Percentiles rank a stretch among this genome's conserved stretches.
Conservation (phyloP, 2,888 invertebrate genomes). For the Patella pellucida region DNA sequence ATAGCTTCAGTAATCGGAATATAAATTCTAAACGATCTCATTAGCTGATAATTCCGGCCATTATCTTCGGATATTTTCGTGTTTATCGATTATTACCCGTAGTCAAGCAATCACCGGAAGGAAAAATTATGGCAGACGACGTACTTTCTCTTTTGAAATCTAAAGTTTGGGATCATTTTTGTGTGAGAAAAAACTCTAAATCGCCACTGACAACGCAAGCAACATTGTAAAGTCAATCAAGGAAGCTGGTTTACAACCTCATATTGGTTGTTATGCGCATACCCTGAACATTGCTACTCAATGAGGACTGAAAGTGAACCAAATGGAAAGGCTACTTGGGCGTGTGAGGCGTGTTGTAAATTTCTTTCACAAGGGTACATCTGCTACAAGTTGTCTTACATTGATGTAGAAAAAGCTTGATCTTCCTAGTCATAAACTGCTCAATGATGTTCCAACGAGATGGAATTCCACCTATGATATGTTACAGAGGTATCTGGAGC, state of each 20-base stretch:
- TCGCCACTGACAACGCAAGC: neutral
- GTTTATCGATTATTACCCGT: too few species aligned
- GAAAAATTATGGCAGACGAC: too few species aligned
- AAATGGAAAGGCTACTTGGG: slow-evolving; percentile 1
- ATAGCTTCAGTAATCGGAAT: too few species aligned
- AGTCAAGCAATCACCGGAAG: too few species aligned
- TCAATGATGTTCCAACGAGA: neutral
- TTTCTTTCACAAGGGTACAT: slow-evolving; percentile 7
- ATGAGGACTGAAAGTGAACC: neutral
- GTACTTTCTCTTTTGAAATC: too few species aligned
- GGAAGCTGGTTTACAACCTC: too few species aligned
- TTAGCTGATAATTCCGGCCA: too few species aligned
- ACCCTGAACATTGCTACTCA: slow-evolving; percentile 11
- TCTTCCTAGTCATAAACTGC: neutral
- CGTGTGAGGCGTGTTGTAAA: neutral
- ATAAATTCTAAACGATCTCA: too few species aligned
- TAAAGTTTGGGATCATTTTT: too few species aligned
- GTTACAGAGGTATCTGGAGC: neutral
- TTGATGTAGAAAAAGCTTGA: slow-evolving; percentile 5
- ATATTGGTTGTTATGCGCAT: slow-evolving; percentile 12
- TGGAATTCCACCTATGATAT: slow-evolving; percentile 5
- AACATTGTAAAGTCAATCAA: slow-evolving; percentile 1
- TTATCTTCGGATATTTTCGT: too few species aligned
- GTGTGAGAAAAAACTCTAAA: too few species aligned
- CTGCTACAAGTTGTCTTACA: slow-evolving; percentile 6